Conservation (phyloP, 2,888 invertebrate species). For the Pegoplata infirma region DNA sequence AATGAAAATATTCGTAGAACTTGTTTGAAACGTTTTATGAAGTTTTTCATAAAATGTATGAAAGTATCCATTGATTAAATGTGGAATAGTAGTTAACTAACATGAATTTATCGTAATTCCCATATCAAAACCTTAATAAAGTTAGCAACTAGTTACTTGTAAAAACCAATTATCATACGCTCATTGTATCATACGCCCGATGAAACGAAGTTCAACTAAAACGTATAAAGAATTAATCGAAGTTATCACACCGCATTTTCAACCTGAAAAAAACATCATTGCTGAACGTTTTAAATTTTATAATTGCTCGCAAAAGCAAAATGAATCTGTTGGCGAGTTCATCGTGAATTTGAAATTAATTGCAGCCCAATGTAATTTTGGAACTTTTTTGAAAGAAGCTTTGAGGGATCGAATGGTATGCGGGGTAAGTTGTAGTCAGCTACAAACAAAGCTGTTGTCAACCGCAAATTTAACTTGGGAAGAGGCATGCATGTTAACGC, state of each 20-base stretch:
- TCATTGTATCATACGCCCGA: too few species aligned
- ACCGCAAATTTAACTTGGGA: constrained; percentile 23
- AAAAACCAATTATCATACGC: too few species aligned
- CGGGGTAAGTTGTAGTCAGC: not conserved
- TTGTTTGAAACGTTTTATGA: too few species aligned
- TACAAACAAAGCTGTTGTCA: constrained; percentile 12
- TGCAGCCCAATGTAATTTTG: not conserved
- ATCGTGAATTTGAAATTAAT: constrained; percentile 4
- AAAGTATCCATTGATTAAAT: too few species aligned
- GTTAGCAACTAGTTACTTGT: too few species aligned
- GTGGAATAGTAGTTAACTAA: too few species aligned
- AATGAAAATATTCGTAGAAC: too few species aligned
- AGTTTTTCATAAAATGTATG: too few species aligned
- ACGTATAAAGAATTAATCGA: constrained; percentile 21
- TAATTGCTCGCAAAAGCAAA: not conserved
- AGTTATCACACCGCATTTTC: constrained; percentile 31
- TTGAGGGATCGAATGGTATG: constrained; percentile 23
- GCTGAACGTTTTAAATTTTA: constrained; percentile 10
- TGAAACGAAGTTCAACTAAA: too few species aligned
- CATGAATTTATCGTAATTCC: too few species aligned
- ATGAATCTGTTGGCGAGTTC: not conserved
- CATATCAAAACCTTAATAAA: too few species aligned
- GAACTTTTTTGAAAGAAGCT: constrained; percentile 14
- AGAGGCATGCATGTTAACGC: too few species aligned
- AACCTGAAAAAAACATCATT: constrained; percentile 1